Evolutionary conservation across 1,140 invertebrate genomes (phyloP).

Genomic region (Maconellicoccus hirsutus): DNA sequence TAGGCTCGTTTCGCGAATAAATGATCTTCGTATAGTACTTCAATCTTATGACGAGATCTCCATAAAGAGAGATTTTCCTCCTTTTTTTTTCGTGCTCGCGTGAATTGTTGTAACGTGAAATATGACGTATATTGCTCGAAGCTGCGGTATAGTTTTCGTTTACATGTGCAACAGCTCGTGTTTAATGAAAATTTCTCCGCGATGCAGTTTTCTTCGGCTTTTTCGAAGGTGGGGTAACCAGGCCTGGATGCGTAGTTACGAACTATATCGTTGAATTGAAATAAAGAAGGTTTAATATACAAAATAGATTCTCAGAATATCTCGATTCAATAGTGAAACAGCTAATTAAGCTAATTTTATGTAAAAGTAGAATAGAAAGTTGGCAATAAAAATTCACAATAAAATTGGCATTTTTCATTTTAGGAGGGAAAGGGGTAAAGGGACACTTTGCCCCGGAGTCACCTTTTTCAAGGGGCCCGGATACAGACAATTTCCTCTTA

Average conservation of each 20-base stretch:
- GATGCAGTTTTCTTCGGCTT: not conserved
- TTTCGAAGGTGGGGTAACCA: not conserved
- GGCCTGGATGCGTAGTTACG: not conserved
- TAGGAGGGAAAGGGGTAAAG: no score
- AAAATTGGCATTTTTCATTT: no score
- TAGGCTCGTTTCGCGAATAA: not conserved
- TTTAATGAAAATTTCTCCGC: not conserved
- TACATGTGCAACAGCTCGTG: conserved; percentile 7
- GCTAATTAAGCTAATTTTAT: no score
- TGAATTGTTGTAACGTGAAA: not conserved
- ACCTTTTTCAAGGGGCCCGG: no score
- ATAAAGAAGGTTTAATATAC: no score
- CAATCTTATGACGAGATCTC: not conserved
- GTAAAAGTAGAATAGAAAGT: no score
- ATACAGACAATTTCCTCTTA: no score
- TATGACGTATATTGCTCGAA: not conserved
- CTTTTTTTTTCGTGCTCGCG: not conserved
- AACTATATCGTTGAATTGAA: no score
- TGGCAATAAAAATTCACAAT: no score
- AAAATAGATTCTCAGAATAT: no score
- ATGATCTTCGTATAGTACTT: not conserved
- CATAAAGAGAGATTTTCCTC: not conserved
- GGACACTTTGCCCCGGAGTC: no score
- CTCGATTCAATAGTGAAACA: no score
- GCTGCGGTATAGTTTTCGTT: not conserved